Evolutionary conservation across 2,797 vertebrate genomes (phyloP).

Genomic region (Mormyrus proboscirostris): DNA sequence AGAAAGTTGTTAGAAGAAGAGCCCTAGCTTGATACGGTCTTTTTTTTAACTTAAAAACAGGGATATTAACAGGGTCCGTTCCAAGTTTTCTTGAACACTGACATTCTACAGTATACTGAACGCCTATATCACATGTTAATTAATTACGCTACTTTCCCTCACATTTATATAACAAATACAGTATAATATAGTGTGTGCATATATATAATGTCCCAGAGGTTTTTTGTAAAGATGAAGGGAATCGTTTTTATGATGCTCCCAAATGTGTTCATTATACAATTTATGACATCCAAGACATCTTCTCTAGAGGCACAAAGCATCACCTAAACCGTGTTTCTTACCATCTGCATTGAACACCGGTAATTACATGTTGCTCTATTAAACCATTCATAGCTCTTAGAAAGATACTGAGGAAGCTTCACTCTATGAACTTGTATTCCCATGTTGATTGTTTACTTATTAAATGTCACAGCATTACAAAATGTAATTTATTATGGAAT

Average conservation of each 20-base stretch:
- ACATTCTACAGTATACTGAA: not conserved
- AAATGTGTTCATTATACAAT: not conserved
- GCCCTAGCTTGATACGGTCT: not conserved
- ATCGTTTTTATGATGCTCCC: not conserved
- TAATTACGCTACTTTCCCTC: not conserved
- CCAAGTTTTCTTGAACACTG: not conserved
- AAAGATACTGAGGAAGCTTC: constrained; percentile 42
- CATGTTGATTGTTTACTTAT: constrained; percentile 42
- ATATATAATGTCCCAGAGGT: not conserved
- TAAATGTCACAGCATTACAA: constrained; percentile 40
- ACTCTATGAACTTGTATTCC: constrained; percentile 42
- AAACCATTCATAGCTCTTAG: constrained; percentile 20
- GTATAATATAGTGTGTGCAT: no score
- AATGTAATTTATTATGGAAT: constrained; percentile 39
- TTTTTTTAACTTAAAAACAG: not conserved
- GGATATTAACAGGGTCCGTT: not conserved
- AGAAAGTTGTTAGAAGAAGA: not conserved
- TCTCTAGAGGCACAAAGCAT: not conserved
- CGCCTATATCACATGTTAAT: not conserved
- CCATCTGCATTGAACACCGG: not conserved
- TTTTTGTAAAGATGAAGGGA: not conserved
- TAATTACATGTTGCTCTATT: not conserved
- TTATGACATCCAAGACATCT: not conserved
- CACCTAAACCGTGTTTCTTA: not conserved
- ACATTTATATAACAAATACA: not conserved